A percentile compares a stretch with the other conserved stretches of the same genome.
Evolutionary conservation across 2,113 vertebrate species (phyloP).

Genomic region (Patagioenas fasciata): DNA sequence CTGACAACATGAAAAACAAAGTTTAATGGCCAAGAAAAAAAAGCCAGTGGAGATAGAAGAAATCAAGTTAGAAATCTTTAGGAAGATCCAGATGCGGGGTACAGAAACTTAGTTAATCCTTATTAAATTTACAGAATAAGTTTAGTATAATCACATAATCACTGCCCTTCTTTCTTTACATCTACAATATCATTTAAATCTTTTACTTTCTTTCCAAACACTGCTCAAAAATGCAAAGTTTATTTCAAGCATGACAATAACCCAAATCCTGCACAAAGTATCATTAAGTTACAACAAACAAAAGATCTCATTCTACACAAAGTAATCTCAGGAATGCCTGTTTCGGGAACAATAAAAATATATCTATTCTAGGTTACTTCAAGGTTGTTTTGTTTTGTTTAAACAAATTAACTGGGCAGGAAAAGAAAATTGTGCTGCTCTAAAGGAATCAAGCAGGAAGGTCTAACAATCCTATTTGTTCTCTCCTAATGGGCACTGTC

Average conservation of each 20-base stretch:
- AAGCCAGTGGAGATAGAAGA: neutral
- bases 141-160: neutral
- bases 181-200: neutral
- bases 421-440: neutral
- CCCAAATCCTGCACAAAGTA: neutral
- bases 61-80: neutral
- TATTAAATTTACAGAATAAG: neutral
- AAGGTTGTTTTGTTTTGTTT: neutral
- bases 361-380: neutral
- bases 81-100: neutral
- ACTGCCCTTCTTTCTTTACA: neutral
- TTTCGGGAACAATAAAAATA: neutral
- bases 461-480: neutral
- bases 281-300: neutral
- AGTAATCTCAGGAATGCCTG: neutral
- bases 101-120: neutral
- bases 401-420: neutral
- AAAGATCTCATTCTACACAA: neutral
- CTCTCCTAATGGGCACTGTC: neutral
- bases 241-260: slow-evolving; percentile 14
- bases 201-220: neutral
- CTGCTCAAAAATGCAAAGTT: neutral
- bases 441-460: neutral
- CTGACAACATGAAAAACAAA: neutral
- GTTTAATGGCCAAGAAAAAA: neutral